A percentile compares a stretch with the other conserved stretches of the same genome.
Conservation (phyloP, 2,888 invertebrate genomes). For the Lasioglossum marginatum region DNA sequence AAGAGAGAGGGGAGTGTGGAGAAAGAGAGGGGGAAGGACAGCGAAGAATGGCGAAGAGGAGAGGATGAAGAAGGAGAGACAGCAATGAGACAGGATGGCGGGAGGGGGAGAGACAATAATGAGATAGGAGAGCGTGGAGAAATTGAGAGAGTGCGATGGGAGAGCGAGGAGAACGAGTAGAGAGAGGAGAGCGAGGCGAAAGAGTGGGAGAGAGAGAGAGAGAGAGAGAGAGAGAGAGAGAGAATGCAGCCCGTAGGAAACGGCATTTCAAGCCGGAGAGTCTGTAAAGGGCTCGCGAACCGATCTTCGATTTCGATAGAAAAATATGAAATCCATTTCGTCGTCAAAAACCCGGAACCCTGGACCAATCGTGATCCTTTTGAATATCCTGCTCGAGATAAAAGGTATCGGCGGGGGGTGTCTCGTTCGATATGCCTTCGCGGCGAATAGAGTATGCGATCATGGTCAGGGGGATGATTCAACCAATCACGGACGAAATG, state of each 20-base stretch:
- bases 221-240: background rate
- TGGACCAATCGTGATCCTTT: conserved; percentile 23
- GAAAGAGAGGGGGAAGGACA: too few relatives aligned
- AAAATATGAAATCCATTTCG: conserved; percentile 56
- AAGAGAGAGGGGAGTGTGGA: too few relatives aligned
- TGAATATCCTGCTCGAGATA: conserved; percentile 38
- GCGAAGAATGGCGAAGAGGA: too few relatives aligned
- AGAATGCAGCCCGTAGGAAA: background rate
- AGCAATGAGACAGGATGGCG: too few relatives aligned
- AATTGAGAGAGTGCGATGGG: too few relatives aligned
- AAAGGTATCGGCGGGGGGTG: conserved; percentile 26
- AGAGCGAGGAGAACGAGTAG: too few relatives aligned
- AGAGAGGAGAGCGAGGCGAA: background rate
- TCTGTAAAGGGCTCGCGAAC: conserved; percentile 26
- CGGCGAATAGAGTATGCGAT: conserved; percentile 7
- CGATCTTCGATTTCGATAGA: conserved; percentile 48
- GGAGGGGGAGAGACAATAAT: too few relatives aligned
- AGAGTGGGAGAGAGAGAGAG: too few relatives aligned
- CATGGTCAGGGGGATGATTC: conserved; percentile 17
- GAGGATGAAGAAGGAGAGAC: too few relatives aligned
- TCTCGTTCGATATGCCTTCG: conserved; percentile 10
- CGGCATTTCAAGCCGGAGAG: conserved; percentile 27
- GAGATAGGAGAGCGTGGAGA: too few relatives aligned
- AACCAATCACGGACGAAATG: conserved; percentile 19
- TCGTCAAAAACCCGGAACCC: conserved; percentile 4